Conservation (phyloP, 2,797 vertebrate species). For the Clarias pachynema region DNA sequence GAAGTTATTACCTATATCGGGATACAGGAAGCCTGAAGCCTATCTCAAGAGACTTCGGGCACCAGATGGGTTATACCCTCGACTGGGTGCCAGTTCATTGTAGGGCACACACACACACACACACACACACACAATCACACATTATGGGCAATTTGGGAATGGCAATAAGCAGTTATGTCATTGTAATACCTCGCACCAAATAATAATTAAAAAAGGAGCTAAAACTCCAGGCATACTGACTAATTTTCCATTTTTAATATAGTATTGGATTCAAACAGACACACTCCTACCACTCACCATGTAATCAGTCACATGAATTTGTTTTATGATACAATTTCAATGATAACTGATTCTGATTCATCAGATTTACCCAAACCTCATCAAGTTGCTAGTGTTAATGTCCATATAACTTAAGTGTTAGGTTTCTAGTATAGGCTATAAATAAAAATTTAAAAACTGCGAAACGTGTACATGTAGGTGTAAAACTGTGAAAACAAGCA, state of each 20-base stretch:
- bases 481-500: background rate
- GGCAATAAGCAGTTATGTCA: too few relatives aligned
- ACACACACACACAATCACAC: too few relatives aligned
- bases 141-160: too few relatives aligned
- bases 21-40: too few relatives aligned
- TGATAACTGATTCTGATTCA: too few relatives aligned
- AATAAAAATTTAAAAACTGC: too few relatives aligned
- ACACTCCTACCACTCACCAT: background rate
- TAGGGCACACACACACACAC: too few relatives aligned
- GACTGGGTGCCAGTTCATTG: too few relatives aligned
- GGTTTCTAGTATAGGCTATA: background rate
- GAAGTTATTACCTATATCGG: background rate
- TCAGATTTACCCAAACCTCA: background rate
- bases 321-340: background rate
- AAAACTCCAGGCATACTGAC: background rate
- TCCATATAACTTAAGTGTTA: background rate
- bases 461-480: too few relatives aligned
- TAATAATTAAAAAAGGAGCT: background rate
- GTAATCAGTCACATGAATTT: background rate
- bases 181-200: too few relatives aligned
- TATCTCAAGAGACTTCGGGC: too few relatives aligned
- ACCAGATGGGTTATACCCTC: too few relatives aligned
- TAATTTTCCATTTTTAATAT: background rate
- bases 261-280: background rate
- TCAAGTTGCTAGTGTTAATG: background rate